Evolutionary conservation across 2,113 vertebrate genomes (phyloP).

Genomic region (Oostethus manadensis): DNA sequence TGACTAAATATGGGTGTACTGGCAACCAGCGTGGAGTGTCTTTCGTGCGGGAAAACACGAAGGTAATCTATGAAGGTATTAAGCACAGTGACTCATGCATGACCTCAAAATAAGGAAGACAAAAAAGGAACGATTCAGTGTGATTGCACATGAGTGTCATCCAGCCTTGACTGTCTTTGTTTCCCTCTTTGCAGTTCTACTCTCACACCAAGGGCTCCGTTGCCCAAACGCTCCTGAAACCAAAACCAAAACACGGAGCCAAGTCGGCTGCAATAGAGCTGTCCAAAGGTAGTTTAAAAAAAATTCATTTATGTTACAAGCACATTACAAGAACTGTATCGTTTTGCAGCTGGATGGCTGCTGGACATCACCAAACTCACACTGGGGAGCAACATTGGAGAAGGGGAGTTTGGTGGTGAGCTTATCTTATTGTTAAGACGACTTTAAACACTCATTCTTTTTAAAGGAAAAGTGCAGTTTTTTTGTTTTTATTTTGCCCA

Average conservation of each 20-base stretch:
- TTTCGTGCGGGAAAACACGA: not conserved
- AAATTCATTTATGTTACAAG: not conserved
- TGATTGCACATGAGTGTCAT: not conserved
- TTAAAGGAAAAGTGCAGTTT: too few species aligned
- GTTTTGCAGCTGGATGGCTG: slow-evolving; percentile 80
- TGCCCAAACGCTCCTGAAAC: slow-evolving; percentile 80
- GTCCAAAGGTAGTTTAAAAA: slow-evolving; percentile 85
- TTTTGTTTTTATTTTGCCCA: too few species aligned
- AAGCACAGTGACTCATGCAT: not conserved
- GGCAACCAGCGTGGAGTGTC: not conserved
- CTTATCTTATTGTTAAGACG: not conserved
- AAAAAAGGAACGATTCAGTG: not conserved
- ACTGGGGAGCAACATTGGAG: slow-evolving; percentile 77
- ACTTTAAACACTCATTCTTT: too few species aligned
- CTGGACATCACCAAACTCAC: slow-evolving; percentile 79
- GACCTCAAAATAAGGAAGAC: not conserved
- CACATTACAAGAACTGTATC: not conserved
- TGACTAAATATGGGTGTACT: not conserved
- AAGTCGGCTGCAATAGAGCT: slow-evolving; percentile 82
- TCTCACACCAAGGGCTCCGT: slow-evolving; percentile 81
- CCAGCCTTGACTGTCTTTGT: not conserved
- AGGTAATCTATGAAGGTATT: not conserved
- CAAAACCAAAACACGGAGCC: slow-evolving; percentile 80
- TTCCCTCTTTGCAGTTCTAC: slow-evolving; percentile 76
- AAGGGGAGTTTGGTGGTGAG: slow-evolving; percentile 90